Conservation (phyloP, 2,888 invertebrate species). For the Thecophora atra region DNA sequence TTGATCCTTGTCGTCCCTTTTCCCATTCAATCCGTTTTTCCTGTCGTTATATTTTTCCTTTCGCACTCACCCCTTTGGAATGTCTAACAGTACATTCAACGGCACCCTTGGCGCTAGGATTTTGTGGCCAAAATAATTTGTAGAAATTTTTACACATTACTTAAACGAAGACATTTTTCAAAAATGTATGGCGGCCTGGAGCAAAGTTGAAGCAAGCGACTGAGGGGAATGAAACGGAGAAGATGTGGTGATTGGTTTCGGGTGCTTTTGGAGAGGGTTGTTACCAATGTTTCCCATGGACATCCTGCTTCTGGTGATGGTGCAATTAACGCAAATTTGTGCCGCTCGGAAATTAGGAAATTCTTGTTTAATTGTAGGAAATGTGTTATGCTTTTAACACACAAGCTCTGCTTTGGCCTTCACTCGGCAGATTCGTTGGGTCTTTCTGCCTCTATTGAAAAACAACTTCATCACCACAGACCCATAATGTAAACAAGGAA, state of each 20-base stretch:
- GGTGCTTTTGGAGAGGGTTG: too few species aligned
- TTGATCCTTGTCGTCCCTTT: not conserved
- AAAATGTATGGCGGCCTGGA: slow-evolving; percentile 2
- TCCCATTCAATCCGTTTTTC: not conserved
- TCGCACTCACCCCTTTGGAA: slow-evolving; percentile 29
- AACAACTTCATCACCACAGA: too few species aligned
- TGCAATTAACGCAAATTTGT: slow-evolving; percentile 43
- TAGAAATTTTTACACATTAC: slow-evolving; percentile 35
- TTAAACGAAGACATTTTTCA: slow-evolving; percentile 24
- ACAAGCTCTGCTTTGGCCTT: not conserved
- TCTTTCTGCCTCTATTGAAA: too few species aligned
- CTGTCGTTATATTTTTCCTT: too few species aligned
- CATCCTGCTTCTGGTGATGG: slow-evolving; percentile 27
- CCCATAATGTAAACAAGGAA: too few species aligned
- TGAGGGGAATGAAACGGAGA: not conserved
- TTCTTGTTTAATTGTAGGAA: slow-evolving; percentile 44
- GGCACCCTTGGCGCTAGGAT: slow-evolving; percentile 25
- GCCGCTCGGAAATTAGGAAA: slow-evolving; percentile 28
- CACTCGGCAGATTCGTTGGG: not conserved
- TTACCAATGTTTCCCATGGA: slow-evolving; percentile 4
- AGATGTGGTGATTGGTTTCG: too few species aligned
- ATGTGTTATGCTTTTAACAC: slow-evolving; percentile 44
- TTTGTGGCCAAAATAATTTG: slow-evolving; percentile 40
- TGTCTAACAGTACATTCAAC: not conserved
- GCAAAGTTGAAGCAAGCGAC: not conserved